A percentile compares a stretch with the other conserved stretches of the same genome.
phyloP scores from a whole-genome alignment of 1,140 invertebrate genomes.

The Neoseiulus cucumeris region DNA sequence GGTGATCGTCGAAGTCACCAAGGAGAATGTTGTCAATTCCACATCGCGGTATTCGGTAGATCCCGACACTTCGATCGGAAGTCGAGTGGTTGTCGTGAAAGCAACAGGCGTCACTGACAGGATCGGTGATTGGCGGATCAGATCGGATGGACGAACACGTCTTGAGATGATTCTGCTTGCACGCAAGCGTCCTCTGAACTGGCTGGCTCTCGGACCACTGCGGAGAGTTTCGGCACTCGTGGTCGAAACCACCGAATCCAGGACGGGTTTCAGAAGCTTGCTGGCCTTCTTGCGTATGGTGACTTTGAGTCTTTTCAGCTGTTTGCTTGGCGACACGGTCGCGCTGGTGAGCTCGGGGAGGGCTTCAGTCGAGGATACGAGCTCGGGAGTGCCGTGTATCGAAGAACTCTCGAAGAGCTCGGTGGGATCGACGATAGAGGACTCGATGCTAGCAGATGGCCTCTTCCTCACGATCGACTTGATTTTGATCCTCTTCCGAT shows the following conservation, averaged over 20 bases:
- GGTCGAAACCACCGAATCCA: not conserved
- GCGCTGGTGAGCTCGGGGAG: not conserved
- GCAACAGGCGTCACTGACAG: not conserved
- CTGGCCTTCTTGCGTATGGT: not conserved
- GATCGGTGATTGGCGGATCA: not conserved
- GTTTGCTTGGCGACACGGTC: not conserved
- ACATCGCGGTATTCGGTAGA: constrained; percentile 8
- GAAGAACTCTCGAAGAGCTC: not conserved
- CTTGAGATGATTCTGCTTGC: not conserved
- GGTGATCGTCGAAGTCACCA: constrained; percentile 5
- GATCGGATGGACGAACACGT: not conserved
- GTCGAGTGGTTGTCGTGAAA: not conserved
- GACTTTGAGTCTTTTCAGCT: not conserved
- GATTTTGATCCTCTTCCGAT: not conserved
- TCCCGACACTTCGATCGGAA: not conserved
- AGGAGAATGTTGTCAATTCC: not conserved
- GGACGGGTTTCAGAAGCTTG: not conserved
- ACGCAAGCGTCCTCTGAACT: not conserved
- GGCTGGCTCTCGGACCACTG: not conserved
- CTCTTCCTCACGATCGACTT: not conserved
- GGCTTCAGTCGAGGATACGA: not conserved
- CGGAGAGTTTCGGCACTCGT: not conserved
- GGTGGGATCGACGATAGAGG: not conserved
- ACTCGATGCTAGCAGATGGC: not conserved
- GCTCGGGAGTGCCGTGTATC: not conserved